phyloP scores from a whole-genome alignment of 2,888 invertebrate species.

The Chloroclysta siterata region DNA sequence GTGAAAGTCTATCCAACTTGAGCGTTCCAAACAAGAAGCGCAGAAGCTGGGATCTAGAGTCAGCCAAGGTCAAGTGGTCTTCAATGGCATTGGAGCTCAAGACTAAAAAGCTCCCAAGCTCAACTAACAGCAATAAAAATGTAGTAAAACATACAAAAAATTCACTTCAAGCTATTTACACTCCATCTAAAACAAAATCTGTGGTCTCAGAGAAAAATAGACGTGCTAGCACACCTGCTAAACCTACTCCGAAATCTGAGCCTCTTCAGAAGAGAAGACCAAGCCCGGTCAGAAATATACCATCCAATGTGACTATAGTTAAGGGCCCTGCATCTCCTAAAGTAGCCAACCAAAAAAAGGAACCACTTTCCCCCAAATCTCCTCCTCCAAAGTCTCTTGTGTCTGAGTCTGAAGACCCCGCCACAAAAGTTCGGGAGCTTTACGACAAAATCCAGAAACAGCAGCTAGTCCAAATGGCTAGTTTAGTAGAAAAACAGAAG shows the following conservation, averaged over 20 bases:
- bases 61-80: slow-evolving; percentile 81
- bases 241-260: slow-evolving; percentile 56
- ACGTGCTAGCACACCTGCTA: slow-evolving; percentile 46
- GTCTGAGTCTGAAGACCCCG: slow-evolving; percentile 68
- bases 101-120: slow-evolving; percentile 46
- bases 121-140: slow-evolving; percentile 35
- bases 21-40: slow-evolving; percentile 66
- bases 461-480: slow-evolving; percentile 87
- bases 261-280: slow-evolving; percentile 53
- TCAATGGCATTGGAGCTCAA: slow-evolving; percentile 77
- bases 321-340: slow-evolving; percentile 47
- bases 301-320: slow-evolving; percentile 43
- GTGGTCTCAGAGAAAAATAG: slow-evolving; percentile 50
- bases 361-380: slow-evolving; percentile 24
- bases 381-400: slow-evolving; percentile 37
- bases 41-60: slow-evolving; percentile 77
- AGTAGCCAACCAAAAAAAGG: slow-evolving; percentile 39
- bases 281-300: slow-evolving; percentile 53
- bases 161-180: slow-evolving; percentile 22
- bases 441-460: slow-evolving; percentile 85
- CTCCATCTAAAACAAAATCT: slow-evolving; percentile 51
- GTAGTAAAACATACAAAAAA: slow-evolving; percentile 46
- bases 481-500: slow-evolving; percentile 86
- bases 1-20: slow-evolving; percentile 74
- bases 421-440: slow-evolving; percentile 67